These are phyloP conservation scores for Acrobasis consociella DNA, from an alignment of 2,888 invertebrate species.

Conservation along the genomic window DNA sequence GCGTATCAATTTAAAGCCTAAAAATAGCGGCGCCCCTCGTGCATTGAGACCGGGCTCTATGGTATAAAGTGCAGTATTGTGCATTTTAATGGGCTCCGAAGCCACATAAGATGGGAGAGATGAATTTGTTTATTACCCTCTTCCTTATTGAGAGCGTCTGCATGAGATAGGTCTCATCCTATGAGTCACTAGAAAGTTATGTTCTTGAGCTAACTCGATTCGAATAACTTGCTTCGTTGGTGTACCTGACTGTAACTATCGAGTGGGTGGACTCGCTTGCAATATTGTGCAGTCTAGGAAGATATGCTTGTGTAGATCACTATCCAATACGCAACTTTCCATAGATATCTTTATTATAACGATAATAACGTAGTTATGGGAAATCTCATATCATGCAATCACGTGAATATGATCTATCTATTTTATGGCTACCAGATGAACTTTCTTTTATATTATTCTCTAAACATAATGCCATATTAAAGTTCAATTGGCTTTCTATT, in stretches of 20 bases:
- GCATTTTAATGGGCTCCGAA: conserved; percentile 76
- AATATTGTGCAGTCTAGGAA: conserved; percentile 26
- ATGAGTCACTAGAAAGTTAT: conserved; percentile 82
- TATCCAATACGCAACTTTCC: neutral
- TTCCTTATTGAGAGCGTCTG: conserved; percentile 83
- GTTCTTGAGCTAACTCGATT: conserved; percentile 74
- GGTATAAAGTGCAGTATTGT: conserved; percentile 80
- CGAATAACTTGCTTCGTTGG: conserved; percentile 59
- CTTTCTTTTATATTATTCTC: conserved; percentile 21
- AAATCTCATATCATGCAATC: conserved; percentile 8
- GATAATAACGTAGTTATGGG: conserved; percentile 13
- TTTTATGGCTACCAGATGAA: conserved; percentile 5
- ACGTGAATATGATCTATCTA: conserved; percentile 20
- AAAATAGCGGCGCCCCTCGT: conserved; percentile 74
- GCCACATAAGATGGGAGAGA: conserved; percentile 80
- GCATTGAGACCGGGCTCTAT: conserved; percentile 56
- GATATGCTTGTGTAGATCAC: conserved; percentile 7
- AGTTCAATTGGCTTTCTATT: conserved; percentile 35
- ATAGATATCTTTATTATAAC: conserved; percentile 6
- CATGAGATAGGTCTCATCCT: conserved; percentile 80
- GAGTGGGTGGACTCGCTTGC: conserved; percentile 57
- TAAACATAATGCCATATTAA: conserved; percentile 21
- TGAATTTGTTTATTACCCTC: conserved; percentile 82
- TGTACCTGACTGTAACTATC: conserved; percentile 47
- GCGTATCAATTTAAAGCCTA: conserved; percentile 76